Base-by-base conservation (phyloP, 92 coral and sea anemone genomes). In the Desmophyllum pertusum region DNA sequence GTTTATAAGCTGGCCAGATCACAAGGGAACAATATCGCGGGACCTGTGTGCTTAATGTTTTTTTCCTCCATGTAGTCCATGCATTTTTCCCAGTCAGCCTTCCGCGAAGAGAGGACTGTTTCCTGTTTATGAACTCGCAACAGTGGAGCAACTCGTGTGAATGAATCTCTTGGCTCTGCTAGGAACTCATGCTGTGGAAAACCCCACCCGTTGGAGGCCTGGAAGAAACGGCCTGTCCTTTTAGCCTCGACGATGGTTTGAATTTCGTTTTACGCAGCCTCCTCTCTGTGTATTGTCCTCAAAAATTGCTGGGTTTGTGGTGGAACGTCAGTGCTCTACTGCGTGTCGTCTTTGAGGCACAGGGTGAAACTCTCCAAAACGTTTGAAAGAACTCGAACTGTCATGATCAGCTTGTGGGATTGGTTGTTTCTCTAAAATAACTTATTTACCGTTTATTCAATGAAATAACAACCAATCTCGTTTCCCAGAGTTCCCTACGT, bases 171-270 rank as follows among this genome's bases (percentile, higher is more conserved):
- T 90, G 86, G 87, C 29, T 90, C 90, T 45, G 64, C 70, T 18
- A 86, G 39, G 63, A 87, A 78, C 41, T 88, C 81, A n/a, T n/a
- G n/a, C n/a, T n/a, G n/a, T 64, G 91, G 92, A 80, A n/a, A n/a
- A n/a, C n/a, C n/a, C n/a, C n/a, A n/a, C n/a, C n/a, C n/a, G n/a
- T n/a, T n/a, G n/a, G n/a, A n/a, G n/a, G n/a, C n/a, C n/a, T n/a
- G n/a, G n/a, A n/a, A n/a, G n/a, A n/a, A n/a, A n/a, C n/a, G n/a
- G n/a, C 42, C 92, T 69, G 70, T 72, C 86, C n/a, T 70, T 67
- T 78, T 53, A 88, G 35, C 36, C 73, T 76, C 27, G 87, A 65
- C 57, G n/a, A n/a, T n/a, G n/a, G n/a, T n/a, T n/a, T n/a, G n/a
- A n/a, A n/a, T n/a, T n/a, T n/a, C n/a, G n/a, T n/a, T n/a, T n/a